These are phyloP conservation scores for Drosophila anomalata DNA, from an alignment of 2,888 invertebrate genomes.

Conservation along the genomic window DNA sequence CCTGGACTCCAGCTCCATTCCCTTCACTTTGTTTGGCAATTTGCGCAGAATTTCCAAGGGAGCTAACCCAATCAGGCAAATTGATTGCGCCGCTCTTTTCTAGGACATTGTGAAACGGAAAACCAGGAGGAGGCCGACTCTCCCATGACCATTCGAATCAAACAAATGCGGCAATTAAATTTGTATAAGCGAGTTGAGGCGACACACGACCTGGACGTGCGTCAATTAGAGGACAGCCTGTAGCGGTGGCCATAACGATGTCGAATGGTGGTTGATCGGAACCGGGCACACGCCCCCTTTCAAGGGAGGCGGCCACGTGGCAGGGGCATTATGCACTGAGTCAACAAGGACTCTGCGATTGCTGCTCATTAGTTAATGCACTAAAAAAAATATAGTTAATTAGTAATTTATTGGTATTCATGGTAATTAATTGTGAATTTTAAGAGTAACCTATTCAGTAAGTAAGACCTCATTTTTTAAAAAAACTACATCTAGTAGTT, in stretches of 20 bases:
- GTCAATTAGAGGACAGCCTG: constrained; percentile 62
- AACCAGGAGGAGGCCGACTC: constrained; percentile 8
- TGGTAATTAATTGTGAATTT: no score
- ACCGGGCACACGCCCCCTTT: constrained; percentile 57
- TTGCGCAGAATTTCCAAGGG: constrained; percentile 55
- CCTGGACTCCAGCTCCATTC: constrained; percentile 7
- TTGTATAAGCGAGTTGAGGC: constrained; percentile 51
- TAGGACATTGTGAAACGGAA: constrained; percentile 9
- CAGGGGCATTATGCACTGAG: constrained; percentile 54
- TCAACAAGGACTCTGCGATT: constrained; percentile 55
- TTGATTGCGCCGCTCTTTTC: constrained; percentile 45
- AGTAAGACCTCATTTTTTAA: no score
- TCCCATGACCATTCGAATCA: constrained; percentile 47
- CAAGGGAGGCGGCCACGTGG: constrained; percentile 58
- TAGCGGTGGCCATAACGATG: constrained; percentile 4
- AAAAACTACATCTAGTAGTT: no score
- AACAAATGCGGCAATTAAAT: constrained; percentile 73
- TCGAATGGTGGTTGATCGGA: constrained; percentile 57
- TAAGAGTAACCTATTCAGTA: no score
- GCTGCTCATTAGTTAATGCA: constrained; percentile 60
- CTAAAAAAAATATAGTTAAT: background rate
- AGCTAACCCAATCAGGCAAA: constrained; percentile 64
- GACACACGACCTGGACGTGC: constrained; percentile 71
- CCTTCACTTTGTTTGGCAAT: constrained; percentile 55
- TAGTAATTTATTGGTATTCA: background rate